Conservation (phyloP, 2,113 vertebrate species). For the Alosa alosa region DNA sequence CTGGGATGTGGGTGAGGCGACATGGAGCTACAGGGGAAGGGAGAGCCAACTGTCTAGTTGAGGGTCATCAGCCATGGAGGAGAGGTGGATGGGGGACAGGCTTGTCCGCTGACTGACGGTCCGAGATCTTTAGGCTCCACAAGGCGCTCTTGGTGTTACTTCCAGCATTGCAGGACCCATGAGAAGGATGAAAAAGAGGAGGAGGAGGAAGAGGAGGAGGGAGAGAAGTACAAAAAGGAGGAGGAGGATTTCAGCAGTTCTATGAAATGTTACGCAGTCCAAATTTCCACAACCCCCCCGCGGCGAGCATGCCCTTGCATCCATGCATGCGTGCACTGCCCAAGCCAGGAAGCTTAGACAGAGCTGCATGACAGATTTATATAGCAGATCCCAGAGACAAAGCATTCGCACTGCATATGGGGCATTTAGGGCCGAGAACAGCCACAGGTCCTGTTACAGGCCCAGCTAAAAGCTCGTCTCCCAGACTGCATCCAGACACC, state of each 20-base stretch:
- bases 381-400: not conserved
- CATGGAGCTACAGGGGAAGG: not conserved
- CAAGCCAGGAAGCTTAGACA: not conserved
- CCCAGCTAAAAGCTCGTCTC: not conserved
- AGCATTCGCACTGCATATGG: not conserved
- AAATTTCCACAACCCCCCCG: not conserved
- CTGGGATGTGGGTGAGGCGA: too few species aligned
- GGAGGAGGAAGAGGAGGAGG: too few species aligned
- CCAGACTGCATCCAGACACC: not conserved
- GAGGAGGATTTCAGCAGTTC: not conserved
- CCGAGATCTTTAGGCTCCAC: too few species aligned
- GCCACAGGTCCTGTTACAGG: not conserved
- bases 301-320: not conserved
- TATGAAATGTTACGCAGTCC: not conserved
- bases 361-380: constrained; percentile 16
- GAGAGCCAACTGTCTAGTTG: not conserved
- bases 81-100: not conserved
- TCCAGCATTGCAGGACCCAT: not conserved
- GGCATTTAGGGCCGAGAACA: not conserved
- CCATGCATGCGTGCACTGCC: not conserved
- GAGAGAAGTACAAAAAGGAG: not conserved
- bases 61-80: not conserved
- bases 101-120: not conserved
- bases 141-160: too few species aligned
- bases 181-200: not conserved